These are phyloP conservation scores for Cartodere bifasciata DNA, from an alignment of 2,888 invertebrate species.

Conservation along the genomic window DNA sequence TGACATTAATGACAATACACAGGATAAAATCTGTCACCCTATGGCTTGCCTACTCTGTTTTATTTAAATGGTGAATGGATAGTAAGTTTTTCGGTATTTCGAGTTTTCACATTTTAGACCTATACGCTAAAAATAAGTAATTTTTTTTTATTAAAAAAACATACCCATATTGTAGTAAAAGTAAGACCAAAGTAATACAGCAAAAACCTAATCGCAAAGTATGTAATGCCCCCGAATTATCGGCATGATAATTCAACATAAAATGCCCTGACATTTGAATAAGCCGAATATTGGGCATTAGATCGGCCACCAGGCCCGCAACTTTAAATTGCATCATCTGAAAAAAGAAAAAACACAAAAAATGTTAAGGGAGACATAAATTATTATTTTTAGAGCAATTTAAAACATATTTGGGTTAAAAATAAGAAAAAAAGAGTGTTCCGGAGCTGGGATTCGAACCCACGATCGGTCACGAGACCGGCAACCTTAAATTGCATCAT, in stretches of 20 bases:
- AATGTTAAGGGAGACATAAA: too few species aligned
- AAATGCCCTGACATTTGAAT: constrained; percentile 71
- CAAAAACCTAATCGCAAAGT: constrained; percentile 47
- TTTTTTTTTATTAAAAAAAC: too few species aligned
- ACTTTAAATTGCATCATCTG: constrained; percentile 45
- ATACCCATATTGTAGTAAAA: constrained; percentile 47
- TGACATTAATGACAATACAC: too few species aligned
- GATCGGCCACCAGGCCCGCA: constrained; percentile 66
- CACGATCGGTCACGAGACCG: constrained; percentile 72
- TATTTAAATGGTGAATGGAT: too few species aligned
- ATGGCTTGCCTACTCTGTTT: too few species aligned
- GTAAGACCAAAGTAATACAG: constrained; percentile 45
- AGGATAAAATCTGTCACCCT: too few species aligned
- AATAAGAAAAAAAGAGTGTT: too few species aligned
- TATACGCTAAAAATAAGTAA: too few species aligned
- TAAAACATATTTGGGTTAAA: too few species aligned
- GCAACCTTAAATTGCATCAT: constrained; percentile 44
- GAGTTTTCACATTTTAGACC: neutral
- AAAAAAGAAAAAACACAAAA: too few species aligned
- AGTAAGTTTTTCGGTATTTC: neutral
- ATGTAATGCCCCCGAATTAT: constrained; percentile 40
- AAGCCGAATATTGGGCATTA: constrained; percentile 69
- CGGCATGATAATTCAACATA: constrained; percentile 62
- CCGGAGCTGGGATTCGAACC: too few species aligned
- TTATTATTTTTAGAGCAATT: too few species aligned